Evolutionary conservation across 2,113 vertebrate species (phyloP), one percentile per base, ranked within the genome.

Genomic region (Benitochromis conjunctus): DNA sequence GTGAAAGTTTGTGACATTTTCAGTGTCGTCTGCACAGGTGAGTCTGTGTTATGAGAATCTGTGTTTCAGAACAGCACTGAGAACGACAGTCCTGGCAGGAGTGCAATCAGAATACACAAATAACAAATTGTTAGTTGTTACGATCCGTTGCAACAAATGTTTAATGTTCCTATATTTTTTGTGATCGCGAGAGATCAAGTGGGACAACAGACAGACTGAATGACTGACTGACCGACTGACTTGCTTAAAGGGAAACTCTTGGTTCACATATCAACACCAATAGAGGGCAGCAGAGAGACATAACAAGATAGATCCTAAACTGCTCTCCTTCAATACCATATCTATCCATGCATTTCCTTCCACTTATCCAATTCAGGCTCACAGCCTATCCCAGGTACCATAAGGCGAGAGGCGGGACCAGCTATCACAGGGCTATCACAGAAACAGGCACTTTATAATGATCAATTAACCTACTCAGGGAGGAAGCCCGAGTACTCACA

Each of bases 241-340:
- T 26, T 3, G 41, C 11, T 38, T 66, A 66, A 41, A 66, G 34
- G 34, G 19, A 66, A 41, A 41, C 36, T 64, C 34, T 64, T 74
- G 14, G 6, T 74, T 74, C n/a, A 69, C 69, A 56, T n/a, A 46
- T 58, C 21, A 56, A 29, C 2, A 5, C 92, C 90, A 76, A 3
- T 1, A 88, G 92, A 34, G 84, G 92, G 90, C 82, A 85, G 79
- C 88, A 91, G 41, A 24, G 7, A 55, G 58, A 77, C 77, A 83
- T 6, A 1, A 51, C 16, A 57, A 36, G 3, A 38, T 38, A n/a
- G 21, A 6, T 0, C 3, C 21, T 14, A 1, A 53, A 53, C 6
- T 66, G 48, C 14, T 81, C 29, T n/a, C 9, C 34, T 18, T 38
- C 34, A 21, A 64, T 38, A 64, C 19, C 0, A 64, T 38, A 38